Evolutionary conservation across 2,888 invertebrate genomes (phyloP), one percentile per base, ranked within the genome.

Genomic region (Tetheella fluctuosa): DNA sequence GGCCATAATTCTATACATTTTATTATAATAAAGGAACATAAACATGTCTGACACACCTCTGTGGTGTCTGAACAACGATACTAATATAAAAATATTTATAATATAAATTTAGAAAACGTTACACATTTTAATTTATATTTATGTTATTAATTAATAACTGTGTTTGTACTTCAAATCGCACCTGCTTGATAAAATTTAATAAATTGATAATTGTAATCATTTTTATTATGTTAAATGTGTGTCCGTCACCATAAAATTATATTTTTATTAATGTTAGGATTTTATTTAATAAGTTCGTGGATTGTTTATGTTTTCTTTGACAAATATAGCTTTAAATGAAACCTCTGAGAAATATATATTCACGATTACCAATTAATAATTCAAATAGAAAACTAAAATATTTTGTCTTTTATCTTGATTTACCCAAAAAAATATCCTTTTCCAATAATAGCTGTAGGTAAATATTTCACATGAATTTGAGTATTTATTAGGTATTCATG

Each of bases 1-100:
- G 80, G 66, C 76, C 71, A 85, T 90, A 88, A 87, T 74, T 90
- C 74, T 71, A 71, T 77, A 71, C 65, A 81, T 67, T 91, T 91
- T 92, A 92, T 89, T 81, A 78, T 69, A 73, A 69, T 70, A 69
- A 71, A 74, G 64, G 64, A 71, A 79, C 85, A 86, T 89, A 91
- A 91, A 91, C 67, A 83, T 86, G 80, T 81, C 81, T 67, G 74
- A 70, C 76, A 72, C 73, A 77, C 79, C 74, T 80, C 71, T 63
- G 61, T 65, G 75, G 80, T 85, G 73, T 86, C 83, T 73, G 77
- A 78, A 79, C 73, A 67, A 76, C n/a, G n/a, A 84, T 81, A 78
- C 67, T 67, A 71, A 68, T 66, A 58, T 63, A 74, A 30, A 30
- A 30, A 30, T 2, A 2, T 30, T 61, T 53, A 63, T 62, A 67